phyloP scores from a whole-genome alignment of 2,888 invertebrate genomes.

The Drosophila suboccidentalis region DNA sequence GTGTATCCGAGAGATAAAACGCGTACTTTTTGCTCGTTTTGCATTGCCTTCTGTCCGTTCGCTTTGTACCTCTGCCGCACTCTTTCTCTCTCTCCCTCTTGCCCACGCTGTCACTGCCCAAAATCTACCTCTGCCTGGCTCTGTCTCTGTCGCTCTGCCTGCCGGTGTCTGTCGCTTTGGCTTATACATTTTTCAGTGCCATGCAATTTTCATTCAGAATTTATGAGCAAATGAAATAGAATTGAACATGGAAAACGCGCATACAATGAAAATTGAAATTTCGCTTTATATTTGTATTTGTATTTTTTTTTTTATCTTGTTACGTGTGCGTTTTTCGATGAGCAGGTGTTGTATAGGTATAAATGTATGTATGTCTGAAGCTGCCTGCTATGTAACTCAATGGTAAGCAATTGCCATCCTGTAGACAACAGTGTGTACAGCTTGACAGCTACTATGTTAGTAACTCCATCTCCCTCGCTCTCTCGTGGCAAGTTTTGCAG shows the following conservation, averaged over 20 bases:
- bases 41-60: slow-evolving; percentile 37
- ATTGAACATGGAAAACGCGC: slow-evolving; percentile 72
- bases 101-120: background rate
- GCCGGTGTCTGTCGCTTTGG: slow-evolving; percentile 34
- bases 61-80: slow-evolving; percentile 5
- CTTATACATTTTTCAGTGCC: slow-evolving; percentile 62
- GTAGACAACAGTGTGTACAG: slow-evolving; percentile 13
- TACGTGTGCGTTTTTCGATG: slow-evolving; percentile 38
- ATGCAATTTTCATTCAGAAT: slow-evolving; percentile 78
- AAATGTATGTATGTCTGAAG: slow-evolving; percentile 26
- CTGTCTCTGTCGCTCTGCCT: slow-evolving; percentile 19
- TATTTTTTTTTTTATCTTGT: slow-evolving; percentile 21
- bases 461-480: background rate
- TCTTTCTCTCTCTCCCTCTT: slow-evolving; percentile 1
- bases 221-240: slow-evolving; percentile 73
- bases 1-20: slow-evolving; percentile 74
- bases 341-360: slow-evolving; percentile 35
- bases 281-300: slow-evolving; percentile 9
- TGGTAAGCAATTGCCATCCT: slow-evolving; percentile 4
- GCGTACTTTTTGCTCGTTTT: slow-evolving; percentile 55
- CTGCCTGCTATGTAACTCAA: slow-evolving; percentile 43
- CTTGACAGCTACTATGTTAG: slow-evolving; percentile 4
- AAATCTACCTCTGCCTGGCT: slow-evolving; percentile 3
- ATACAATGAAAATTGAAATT: slow-evolving; percentile 71
- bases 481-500: background rate